These are phyloP conservation scores for Ispidina lecontei DNA, from an alignment of 2,797 vertebrate genomes.

Conservation along the genomic window DNA sequence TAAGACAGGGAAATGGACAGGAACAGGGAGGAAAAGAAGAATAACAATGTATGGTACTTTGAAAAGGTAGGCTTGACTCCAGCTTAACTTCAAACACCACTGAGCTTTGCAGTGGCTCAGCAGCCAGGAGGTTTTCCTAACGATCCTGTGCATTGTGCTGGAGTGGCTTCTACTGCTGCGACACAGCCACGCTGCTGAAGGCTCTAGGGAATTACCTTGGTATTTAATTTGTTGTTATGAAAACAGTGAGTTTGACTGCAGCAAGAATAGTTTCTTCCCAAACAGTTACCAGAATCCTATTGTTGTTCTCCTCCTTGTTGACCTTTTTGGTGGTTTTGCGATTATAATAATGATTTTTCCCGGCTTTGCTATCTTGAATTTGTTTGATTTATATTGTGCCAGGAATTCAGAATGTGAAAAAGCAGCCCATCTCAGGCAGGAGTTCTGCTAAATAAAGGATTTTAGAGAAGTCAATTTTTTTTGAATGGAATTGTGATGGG, in stretches of 20 bases:
- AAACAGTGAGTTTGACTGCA: slow-evolving; percentile 44
- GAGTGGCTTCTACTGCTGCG: neutral
- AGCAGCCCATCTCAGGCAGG: neutral
- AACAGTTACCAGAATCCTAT: slow-evolving; percentile 60
- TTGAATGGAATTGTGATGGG: neutral
- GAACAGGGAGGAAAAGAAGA: neutral
- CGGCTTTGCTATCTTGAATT: slow-evolving; percentile 50
- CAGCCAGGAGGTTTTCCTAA: neutral
- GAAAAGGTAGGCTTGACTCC: neutral
- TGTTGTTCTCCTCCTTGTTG: slow-evolving; percentile 65
- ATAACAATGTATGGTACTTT: neutral
- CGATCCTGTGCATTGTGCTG: neutral
- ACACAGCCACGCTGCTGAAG: neutral
- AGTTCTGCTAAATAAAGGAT: neutral
- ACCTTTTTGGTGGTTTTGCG: slow-evolving; percentile 54
- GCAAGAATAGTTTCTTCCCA: slow-evolving; percentile 57
- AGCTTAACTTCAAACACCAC: fast-evolving
- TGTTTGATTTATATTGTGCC: slow-evolving; percentile 54
- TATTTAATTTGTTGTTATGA: slow-evolving; percentile 64
- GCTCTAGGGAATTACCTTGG: slow-evolving; percentile 44
- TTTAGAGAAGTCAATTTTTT: neutral
- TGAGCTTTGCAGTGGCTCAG: neutral
- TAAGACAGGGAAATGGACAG: neutral
- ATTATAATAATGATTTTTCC: slow-evolving; percentile 72
- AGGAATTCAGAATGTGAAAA: slow-evolving; percentile 37